Conservation (phyloP, 2,113 vertebrate species). For the Albula glossodonta region DNA sequence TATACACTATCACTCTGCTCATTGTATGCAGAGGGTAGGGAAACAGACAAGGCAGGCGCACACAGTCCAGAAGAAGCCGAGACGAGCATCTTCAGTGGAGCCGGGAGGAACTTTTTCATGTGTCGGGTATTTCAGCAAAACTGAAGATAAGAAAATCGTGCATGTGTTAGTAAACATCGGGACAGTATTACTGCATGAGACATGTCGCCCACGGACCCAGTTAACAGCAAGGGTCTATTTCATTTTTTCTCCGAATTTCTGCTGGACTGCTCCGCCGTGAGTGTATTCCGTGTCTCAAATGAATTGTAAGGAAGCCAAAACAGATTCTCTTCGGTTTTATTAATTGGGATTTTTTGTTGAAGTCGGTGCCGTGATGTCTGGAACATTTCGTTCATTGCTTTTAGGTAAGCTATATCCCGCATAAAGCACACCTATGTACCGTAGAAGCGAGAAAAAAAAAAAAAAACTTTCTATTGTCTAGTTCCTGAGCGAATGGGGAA, state of each 20-base stretch:
- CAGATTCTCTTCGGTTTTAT: constrained; percentile 62
- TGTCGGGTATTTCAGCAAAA: constrained; percentile 46
- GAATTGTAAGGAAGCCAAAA: constrained; percentile 56
- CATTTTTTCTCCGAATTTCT: constrained; percentile 42
- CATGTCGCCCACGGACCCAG: constrained; percentile 64
- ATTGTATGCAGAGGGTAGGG: constrained; percentile 62
- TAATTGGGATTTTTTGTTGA: constrained; percentile 59
- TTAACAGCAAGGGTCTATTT: constrained; percentile 52
- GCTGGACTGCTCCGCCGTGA: constrained; percentile 54
- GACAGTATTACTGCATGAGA: constrained; percentile 52
- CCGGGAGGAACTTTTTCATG: constrained; percentile 63
- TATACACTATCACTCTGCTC: constrained; percentile 50
- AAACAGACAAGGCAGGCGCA: constrained; percentile 41
- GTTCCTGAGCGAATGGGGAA: constrained; percentile 4
- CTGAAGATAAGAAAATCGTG: constrained; percentile 50
- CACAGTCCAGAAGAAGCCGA: constrained; percentile 49
- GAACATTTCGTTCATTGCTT: constrained; percentile 66
- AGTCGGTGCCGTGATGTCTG: constrained; percentile 68
- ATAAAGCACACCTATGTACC: not conserved
- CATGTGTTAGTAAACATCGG: constrained; percentile 49
- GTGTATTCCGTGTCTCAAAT: constrained; percentile 55
- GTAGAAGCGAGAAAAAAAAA: constrained; percentile 29
- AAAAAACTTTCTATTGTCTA: constrained; percentile 21
- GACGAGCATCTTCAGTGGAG: constrained; percentile 59
- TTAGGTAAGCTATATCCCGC: constrained; percentile 67